Evolutionary conservation across 2,797 vertebrate genomes (phyloP), one percentile per base, ranked within the genome.

Genomic region (Atherinosoma microstoma): DNA sequence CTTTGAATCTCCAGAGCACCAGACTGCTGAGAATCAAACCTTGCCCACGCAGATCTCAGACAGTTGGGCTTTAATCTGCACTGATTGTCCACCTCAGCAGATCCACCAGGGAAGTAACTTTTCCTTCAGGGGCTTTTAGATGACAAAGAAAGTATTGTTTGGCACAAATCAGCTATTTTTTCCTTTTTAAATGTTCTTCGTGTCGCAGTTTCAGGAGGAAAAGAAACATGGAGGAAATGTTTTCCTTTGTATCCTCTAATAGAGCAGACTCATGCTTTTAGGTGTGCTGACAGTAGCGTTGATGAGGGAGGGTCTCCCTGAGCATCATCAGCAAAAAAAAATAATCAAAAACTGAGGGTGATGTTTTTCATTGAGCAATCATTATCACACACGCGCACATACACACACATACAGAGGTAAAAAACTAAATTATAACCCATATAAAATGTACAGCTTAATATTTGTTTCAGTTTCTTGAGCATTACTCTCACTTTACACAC

Each of bases 401-500:
- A 74, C 64, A 78, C 51, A 69, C 51, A 20, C 58, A 61, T 27
- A 67, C 51, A 51, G 13, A 67, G 60, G 38, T 74, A 84, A 76
- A 86, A 90, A 89, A 85, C 72, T 72, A 80, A 90, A 88, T 66
- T 47, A 60, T 83, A 83, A 76, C 51, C 65, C 67, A 76, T 90
- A 91, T 24, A 87, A 92, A 92, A 85, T 61, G 73, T 84, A 87
- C 67, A 75, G 74, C 76, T 80, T 54, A 22, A 61, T 84, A 67
- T 82, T 78, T 36, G 2, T 45, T 70, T 68, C 70, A 53, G 82
- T 59, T 85, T 64, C 40, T 61, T 53, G 45, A 84, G 56, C 38
- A 4, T 79, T 54, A 54, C 66, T 70, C 54, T 65, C 32, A 36
- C 45, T 56, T 72, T 40, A 69, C 35, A 65, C 64, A 64, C 7